Evolutionary conservation across 2,797 vertebrate genomes (phyloP).

Genomic region (Epinephelus coioides): DNA sequence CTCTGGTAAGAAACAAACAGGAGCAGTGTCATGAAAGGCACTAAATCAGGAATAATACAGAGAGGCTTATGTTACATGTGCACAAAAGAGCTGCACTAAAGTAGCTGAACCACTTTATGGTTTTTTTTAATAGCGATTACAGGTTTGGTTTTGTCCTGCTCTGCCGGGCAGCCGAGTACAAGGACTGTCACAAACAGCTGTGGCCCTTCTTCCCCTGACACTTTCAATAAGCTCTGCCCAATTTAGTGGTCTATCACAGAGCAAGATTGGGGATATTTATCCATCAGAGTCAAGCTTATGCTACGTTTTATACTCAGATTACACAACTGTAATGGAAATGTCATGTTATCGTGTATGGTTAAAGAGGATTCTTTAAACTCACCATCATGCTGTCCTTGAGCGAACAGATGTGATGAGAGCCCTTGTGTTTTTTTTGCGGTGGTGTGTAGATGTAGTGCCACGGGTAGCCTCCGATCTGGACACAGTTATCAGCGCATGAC

Average conservation of each 20-base stretch:
- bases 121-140: background rate
- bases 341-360: background rate
- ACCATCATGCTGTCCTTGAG: conserved; percentile 92
- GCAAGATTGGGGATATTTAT: conserved; percentile 7
- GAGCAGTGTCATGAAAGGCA: background rate
- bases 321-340: conserved; percentile 6
- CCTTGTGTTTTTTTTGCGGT: conserved; percentile 91
- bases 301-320: background rate
- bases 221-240: conserved; percentile 40
- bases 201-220: conserved; percentile 38
- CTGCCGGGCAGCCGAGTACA: conserved; percentile 37
- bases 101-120: background rate
- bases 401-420: conserved; percentile 94
- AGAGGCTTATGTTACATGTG: background rate
- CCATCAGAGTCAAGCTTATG: background rate
- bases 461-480: conserved; percentile 96
- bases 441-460: conserved; percentile 99
- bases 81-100: conserved; percentile 13
- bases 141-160: conserved; percentile 27
- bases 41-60: background rate
- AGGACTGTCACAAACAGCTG: conserved; percentile 70
- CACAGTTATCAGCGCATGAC: conserved; percentile 90
- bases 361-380: conserved; percentile 53
- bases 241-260: conserved; percentile 15
- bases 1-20: background rate